Base-by-base conservation (phyloP, 2,113 vertebrate species). In the Ctenodactylus gundi region DNA sequence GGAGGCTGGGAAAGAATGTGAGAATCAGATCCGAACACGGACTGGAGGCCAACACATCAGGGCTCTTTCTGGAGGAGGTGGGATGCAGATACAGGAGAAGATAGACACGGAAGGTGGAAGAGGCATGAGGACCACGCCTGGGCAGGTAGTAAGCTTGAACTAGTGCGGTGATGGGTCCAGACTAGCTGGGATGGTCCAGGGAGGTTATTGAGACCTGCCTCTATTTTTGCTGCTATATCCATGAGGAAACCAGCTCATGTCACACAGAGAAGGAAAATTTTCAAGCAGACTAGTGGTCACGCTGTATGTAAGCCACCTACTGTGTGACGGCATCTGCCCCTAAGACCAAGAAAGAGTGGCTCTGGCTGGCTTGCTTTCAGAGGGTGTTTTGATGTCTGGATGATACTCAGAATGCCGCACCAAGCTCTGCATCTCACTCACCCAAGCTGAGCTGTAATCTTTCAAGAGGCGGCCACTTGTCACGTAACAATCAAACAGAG, bases 401-500 rank as follows among this genome's bases (percentile, higher is more conserved):
- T 94, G 94, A 39, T 6, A 85, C 89, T 95, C 97, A 89, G 41
- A 95, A 96, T 55, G 80, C 76, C 84, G 23, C 0, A 44, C 77
- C 76, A 83, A 72, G 44, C 62, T 31, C 1, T 51, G 78, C 93
- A 93, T 91, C 96, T 97, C 88, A 53, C 90, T 97, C 78, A 68
- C 94, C 89, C 96, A 95, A 94, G 90, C 83, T 92, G 95, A 95
- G 93, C 84, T 97, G 96, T 94, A 96, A 97, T 97, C 95, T 98
- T 96, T 96, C 80, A 82, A 93, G 93, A 94, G 34, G 57, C 90
- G 96, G 92, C 20, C n/a, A 36, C 91, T 97, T 91, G 64, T 96
- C 97, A 97, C 23, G 46, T 75, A 95, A 96, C 96, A 96, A 97
- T 97, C 96, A 96, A 98, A 96, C 85, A 39, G 57, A 97, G 97